Conservation (phyloP, 2,888 invertebrate genomes). For the Mythimna loreyi region DNA sequence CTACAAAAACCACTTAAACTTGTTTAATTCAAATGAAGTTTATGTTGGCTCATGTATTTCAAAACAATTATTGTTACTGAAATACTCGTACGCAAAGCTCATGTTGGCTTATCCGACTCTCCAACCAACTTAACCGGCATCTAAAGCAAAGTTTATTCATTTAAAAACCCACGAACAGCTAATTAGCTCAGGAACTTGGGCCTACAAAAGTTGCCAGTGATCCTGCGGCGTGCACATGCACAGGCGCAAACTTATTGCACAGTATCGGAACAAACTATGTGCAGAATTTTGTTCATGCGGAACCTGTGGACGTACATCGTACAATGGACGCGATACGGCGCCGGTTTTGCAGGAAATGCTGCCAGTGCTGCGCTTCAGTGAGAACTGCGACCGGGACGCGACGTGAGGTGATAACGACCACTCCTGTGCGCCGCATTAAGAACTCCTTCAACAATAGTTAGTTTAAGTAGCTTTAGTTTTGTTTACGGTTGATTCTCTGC, state of each 20-base stretch:
- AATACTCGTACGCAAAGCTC: background rate
- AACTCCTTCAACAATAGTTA: conserved; percentile 46
- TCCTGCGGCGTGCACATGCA: conserved; percentile 49
- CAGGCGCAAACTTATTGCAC: conserved; percentile 53
- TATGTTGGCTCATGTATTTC: background rate
- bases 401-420: conserved; percentile 66
- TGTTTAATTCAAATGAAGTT: too few relatives aligned
- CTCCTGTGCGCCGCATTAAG: conserved; percentile 52
- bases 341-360: conserved; percentile 77
- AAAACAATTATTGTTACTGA: background rate
- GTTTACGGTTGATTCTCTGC: conserved; percentile 12
- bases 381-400: conserved; percentile 61
- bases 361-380: conserved; percentile 66
- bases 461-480: conserved; percentile 26
- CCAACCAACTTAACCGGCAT: background rate
- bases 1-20: too few relatives aligned
- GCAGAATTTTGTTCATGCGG: conserved; percentile 72
- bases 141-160: conserved; percentile 23
- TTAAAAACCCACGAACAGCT: conserved; percentile 31
- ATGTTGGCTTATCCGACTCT: background rate
- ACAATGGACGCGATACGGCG: conserved; percentile 76
- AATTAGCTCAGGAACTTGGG: conserved; percentile 48
- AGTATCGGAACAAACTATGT: conserved; percentile 67
- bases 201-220: conserved; percentile 37
- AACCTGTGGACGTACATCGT: conserved; percentile 73